Percentiles rank a stretch among this genome's conserved stretches.
Conservation (phyloP, 2,888 invertebrate species). For the Torymus texanus region DNA sequence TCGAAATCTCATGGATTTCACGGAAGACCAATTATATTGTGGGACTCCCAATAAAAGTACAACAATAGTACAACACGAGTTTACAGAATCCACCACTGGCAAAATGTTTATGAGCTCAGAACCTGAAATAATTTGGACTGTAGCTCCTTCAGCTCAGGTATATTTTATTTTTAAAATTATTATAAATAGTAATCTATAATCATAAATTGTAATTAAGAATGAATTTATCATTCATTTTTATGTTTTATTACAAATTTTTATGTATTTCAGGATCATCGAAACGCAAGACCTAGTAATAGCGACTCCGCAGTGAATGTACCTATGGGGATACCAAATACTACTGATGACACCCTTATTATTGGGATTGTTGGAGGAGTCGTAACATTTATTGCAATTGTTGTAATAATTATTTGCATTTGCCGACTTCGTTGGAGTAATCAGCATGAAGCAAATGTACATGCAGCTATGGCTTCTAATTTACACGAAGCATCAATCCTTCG, state of each 20-base stretch:
- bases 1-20: conserved; percentile 83
- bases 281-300: conserved; percentile 67
- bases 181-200: not conserved
- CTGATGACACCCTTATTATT: conserved; percentile 94
- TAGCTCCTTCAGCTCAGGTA: conserved; percentile 81
- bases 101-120: conserved; percentile 81
- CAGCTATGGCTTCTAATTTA: conserved; percentile 68
- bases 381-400: conserved; percentile 90
- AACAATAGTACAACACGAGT: conserved; percentile 74
- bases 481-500: conserved; percentile 72
- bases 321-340: conserved; percentile 80
- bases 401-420: conserved; percentile 92
- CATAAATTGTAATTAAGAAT: not conserved
- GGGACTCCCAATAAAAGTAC: conserved; percentile 79
- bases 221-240: not conserved
- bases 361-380: conserved; percentile 96
- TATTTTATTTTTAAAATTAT: not conserved
- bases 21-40: conserved; percentile 89
- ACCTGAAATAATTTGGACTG: conserved; percentile 93
- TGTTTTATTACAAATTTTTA: conserved; percentile 5
- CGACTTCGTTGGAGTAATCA: conserved; percentile 82
- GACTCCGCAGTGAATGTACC: conserved; percentile 70
- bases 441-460: conserved; percentile 68
- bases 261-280: conserved; percentile 72
- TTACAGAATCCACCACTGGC: conserved; percentile 75